These are phyloP conservation scores for Harpagoxenus sublaevis DNA, from an alignment of 2,888 invertebrate genomes.

Conservation along the genomic window DNA sequence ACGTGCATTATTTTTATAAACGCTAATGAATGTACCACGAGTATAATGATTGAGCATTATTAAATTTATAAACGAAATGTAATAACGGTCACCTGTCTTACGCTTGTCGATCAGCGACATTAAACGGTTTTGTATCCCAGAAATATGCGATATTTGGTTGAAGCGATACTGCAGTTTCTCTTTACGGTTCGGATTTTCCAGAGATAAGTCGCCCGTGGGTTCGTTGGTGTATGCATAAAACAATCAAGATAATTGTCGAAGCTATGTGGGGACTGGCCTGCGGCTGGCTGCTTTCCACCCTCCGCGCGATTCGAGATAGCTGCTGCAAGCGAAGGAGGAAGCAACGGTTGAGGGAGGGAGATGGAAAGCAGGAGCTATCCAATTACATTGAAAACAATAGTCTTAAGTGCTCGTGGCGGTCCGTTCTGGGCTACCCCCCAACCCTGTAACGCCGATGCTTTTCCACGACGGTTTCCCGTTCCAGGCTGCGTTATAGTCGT, in stretches of 20 bases:
- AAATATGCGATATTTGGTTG: constrained; percentile 14
- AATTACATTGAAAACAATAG: constrained; percentile 88
- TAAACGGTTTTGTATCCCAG: neutral
- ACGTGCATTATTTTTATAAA: neutral
- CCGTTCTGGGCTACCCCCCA: constrained; percentile 75
- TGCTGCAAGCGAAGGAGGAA: constrained; percentile 66
- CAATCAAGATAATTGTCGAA: constrained; percentile 86
- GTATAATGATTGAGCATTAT: neutral
- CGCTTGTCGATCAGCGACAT: constrained; percentile 6
- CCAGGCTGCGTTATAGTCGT: constrained; percentile 45
- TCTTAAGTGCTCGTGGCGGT: constrained; percentile 86
- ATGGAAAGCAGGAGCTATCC: constrained; percentile 84
- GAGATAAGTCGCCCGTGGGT: constrained; percentile 46
- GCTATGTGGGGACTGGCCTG: constrained; percentile 78
- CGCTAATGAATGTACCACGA: neutral
- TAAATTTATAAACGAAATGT: neutral
- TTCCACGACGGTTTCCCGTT: constrained; percentile 75
- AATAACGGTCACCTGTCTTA: neutral
- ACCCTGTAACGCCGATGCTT: constrained; percentile 70
- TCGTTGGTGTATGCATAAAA: constrained; percentile 85
- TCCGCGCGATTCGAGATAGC: constrained; percentile 70
- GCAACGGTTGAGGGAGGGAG: constrained; percentile 58
- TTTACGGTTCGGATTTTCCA: constrained; percentile 31
- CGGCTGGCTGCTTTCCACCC: constrained; percentile 71
- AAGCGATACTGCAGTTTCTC: constrained; percentile 38